Evolutionary conservation across 2,888 invertebrate species (phyloP).

Genomic region (Argyra leucocephala): DNA sequence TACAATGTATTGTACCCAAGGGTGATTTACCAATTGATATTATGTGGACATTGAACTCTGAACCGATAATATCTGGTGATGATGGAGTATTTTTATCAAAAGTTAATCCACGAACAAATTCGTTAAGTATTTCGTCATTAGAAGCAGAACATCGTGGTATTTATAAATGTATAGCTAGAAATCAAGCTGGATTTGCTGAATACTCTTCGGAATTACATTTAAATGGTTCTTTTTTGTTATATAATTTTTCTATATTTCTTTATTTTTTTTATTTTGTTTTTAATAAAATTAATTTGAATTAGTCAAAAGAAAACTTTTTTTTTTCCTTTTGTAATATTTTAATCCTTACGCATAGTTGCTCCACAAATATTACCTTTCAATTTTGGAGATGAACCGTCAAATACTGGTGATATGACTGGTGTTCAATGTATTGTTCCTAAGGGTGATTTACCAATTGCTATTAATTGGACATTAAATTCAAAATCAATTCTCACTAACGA

Average conservation of each 20-base stretch:
- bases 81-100: conserved; percentile 40
- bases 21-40: conserved; percentile 67
- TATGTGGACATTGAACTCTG: conserved; percentile 58
- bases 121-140: conserved; percentile 46
- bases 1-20: conserved; percentile 55
- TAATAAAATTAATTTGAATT: too few relatives aligned
- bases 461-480: conserved; percentile 55
- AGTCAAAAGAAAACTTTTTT: background rate
- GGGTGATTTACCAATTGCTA: conserved; percentile 66
- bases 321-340: background rate
- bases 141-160: conserved; percentile 50
- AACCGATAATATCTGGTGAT: conserved; percentile 37
- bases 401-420: conserved; percentile 53
- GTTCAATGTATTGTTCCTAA: conserved; percentile 59
- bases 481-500: conserved; percentile 56
- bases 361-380: conserved; percentile 48
- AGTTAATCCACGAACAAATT: conserved; percentile 45
- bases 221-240: conserved; percentile 43
- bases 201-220: conserved; percentile 49
- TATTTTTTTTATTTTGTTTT: conserved; percentile 14
- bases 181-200: conserved; percentile 55
- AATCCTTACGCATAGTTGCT: conserved; percentile 37
- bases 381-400: conserved; percentile 50
- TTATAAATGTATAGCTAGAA: conserved; percentile 62
- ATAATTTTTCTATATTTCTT: background rate